Evolutionary conservation across 2,113 vertebrate species (phyloP).

Genomic region (Scomber japonicus): DNA sequence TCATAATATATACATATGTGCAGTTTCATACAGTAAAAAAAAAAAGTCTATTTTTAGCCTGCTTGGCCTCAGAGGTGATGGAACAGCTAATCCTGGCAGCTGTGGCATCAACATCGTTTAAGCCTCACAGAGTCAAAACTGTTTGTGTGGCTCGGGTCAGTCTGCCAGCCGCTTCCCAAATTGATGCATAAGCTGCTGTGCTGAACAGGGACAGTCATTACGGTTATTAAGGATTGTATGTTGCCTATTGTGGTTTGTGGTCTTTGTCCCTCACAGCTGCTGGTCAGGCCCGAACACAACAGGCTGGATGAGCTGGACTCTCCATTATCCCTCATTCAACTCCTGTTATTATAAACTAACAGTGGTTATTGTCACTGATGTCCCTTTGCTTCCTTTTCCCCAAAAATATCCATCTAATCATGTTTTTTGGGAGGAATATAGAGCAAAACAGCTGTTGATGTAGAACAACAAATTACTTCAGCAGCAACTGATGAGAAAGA

Average conservation of each 20-base stretch:
- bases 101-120: conserved; percentile 29
- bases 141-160: conserved; percentile 18
- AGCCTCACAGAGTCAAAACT: conserved; percentile 23
- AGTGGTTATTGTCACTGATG: conserved; percentile 20
- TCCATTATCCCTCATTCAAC: conserved; percentile 44
- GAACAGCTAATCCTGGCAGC: conserved; percentile 46
- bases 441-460: neutral
- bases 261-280: conserved; percentile 61
- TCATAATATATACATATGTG: neutral
- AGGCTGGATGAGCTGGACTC: conserved; percentile 10
- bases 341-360: conserved; percentile 16
- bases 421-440: conserved; percentile 4
- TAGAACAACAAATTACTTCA: neutral
- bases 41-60: conserved; percentile 4
- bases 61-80: conserved; percentile 33
- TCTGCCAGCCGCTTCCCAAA: conserved; percentile 45
- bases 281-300: conserved; percentile 37
- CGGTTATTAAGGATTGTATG: conserved; percentile 38
- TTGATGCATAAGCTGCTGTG: conserved; percentile 43
- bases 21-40: neutral
- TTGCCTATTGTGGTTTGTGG: conserved; percentile 36
- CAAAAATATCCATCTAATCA: conserved; percentile 14
- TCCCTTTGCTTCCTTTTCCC: conserved; percentile 1
- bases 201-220: conserved; percentile 47
- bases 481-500: too few relatives aligned